Base-by-base conservation (phyloP, 2,797 vertebrate genomes). In the Amblyopsis hoosieri region DNA sequence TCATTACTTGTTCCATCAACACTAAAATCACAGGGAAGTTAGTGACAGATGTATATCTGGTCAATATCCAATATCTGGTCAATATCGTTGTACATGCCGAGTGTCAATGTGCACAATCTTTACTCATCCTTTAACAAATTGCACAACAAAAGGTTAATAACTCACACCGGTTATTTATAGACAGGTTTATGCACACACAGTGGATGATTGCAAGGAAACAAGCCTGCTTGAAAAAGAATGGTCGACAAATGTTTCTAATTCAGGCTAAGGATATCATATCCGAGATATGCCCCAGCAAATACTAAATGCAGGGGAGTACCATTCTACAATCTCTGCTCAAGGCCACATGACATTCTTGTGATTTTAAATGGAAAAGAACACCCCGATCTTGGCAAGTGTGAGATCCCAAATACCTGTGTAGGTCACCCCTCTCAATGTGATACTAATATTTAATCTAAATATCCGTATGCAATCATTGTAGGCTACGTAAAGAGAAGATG, bases 321-420 rank as follows among this genome's bases (percentile, higher is more conserved):
- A 59, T 80, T 87, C 85, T 67, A 70, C 72, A 85, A 76, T 85
- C 0, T 23, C 63, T 64, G 74, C 76, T 90, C 89, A 94, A 94
- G 92, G 94, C 89, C 92, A 87, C 60, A 42, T 60, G 65, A 1
- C 87, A 90, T 92, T 93, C 91, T 88, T 83, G 80, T 84, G 87
- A 79, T 87, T 92, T 93, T 89, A 88, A 92, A 87, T 88, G 82
- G 87, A 90, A 93, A 93, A 93, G 93, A 90, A 95, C 94, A 93
- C 54, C 53, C 31, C 74, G 93, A 92, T 91, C 93, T 92, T 93
- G 92, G 92, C 90, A 90, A 84, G 45, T 14, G 33, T 12, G 15
- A 66, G 15, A 71, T 67, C 42, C 63, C 47, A 83, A 74, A 90
- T 75, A 71, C 50, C 58, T 81, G 67, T 59, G 60, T 72, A 64